Evolutionary conservation across 2,797 vertebrate genomes (phyloP).

Genomic region (Peromyscus melanophrys): DNA sequence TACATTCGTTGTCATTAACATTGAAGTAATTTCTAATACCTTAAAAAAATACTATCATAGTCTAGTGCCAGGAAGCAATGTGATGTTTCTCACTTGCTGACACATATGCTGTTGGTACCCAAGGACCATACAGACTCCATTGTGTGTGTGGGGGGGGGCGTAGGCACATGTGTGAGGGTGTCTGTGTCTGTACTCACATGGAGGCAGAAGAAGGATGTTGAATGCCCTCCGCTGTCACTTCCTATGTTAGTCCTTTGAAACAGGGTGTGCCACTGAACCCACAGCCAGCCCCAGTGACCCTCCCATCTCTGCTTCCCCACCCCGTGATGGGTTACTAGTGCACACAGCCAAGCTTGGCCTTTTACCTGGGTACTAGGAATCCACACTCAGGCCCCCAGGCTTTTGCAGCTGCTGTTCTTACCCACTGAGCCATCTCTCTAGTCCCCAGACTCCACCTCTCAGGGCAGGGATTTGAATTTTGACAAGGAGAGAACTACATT

Average conservation of each 20-base stretch:
- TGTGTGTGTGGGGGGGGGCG: background rate
- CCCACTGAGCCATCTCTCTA: background rate
- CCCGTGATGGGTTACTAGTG: background rate
- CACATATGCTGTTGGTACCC: background rate
- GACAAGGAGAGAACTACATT: background rate
- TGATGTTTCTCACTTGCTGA: background rate
- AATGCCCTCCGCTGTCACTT: background rate
- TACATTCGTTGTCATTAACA: background rate
- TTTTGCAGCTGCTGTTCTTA: background rate
- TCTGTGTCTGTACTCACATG: too few species aligned
- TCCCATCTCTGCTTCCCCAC: background rate
- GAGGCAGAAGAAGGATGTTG: background rate
- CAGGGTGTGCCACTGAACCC: background rate
- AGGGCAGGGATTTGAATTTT: constrained; percentile 18
- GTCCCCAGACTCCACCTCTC: background rate
- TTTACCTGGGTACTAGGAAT: background rate
- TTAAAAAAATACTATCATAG: background rate
- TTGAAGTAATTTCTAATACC: constrained; percentile 8
- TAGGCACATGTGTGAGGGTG: background rate
- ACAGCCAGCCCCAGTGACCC: background rate
- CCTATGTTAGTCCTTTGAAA: background rate
- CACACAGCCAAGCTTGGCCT: background rate
- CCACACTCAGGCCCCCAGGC: background rate
- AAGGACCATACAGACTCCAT: background rate
- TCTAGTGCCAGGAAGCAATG: background rate